Base-by-base conservation (phyloP, 2,888 invertebrate species). In the Graphium colonna region DNA sequence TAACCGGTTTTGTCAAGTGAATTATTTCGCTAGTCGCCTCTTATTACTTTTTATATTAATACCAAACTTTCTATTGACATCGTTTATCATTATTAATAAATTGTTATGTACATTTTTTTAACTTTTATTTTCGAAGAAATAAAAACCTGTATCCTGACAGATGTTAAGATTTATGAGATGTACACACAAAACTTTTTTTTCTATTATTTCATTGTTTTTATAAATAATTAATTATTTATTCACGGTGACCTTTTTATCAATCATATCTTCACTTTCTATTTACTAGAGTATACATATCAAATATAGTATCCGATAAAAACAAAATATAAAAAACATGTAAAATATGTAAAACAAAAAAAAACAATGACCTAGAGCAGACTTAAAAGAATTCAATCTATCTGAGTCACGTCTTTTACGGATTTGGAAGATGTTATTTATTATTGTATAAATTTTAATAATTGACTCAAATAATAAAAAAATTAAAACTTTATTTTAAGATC, bases 321-420 rank as follows among this genome's bases (percentile, higher is more conserved):
- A 36, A 12, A 36, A 8, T 12, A 36, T 4, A 36, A 36, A 36
- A 36, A 36, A 5, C 5, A 21, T 21, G 3, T 21, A 21, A 21
- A 3, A 21, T n/a, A 21, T 21, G 2, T 5, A 21, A 2, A 21
- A 21, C 21, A 31, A 31, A 47, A 26, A 47, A 38, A 36, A 31
- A 1, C 28, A 52, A 46, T 41, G 45, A 46, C 52, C 46, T 52
- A 52, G 21, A 21, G 5, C 21, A 33, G 40, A 33, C 38, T 17
- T 49, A 49, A 49, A 44, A 54, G 49, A 44, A 49, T 49, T 49
- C 49, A 17, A 15, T 9, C 13, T 9, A 13, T 5, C 31, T 44
- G 53, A 53, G 31, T 54, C 54, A 54, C 8, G 3, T 15, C 13
- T n/a, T 16, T 18, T 39, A 44, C 43, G 49, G 44, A 54, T 40